A percentile compares a stretch with the other conserved stretches of the same genome.
These are phyloP conservation scores for Cheilosia impressa DNA, from an alignment of 2,888 invertebrate genomes.

Conservation along the genomic window DNA sequence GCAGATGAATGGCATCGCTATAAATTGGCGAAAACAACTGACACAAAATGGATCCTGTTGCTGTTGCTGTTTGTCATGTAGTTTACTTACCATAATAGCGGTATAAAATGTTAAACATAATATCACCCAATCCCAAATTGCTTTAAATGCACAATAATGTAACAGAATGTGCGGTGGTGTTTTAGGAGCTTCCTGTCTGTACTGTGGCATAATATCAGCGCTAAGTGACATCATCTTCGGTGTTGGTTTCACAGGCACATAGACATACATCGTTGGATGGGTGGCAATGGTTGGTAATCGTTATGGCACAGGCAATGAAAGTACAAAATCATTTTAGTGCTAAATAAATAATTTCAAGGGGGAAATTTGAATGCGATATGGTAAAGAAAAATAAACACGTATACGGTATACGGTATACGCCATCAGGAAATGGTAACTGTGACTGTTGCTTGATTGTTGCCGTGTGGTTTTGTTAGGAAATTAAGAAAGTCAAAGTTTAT, in stretches of 20 bases:
- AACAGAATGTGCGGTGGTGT: constrained; percentile 99
- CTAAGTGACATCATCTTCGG: constrained; percentile 97
- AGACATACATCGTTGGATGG: constrained; percentile 11
- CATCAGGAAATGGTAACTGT: too few species aligned
- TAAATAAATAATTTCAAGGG: not conserved
- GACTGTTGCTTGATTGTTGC: too few species aligned
- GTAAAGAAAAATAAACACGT: not conserved
- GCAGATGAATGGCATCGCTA: not conserved
- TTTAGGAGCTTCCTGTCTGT: constrained; percentile 99
- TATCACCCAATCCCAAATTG: constrained; percentile 99
- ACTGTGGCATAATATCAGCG: constrained; percentile 99
- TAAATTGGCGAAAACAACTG: constrained; percentile 2
- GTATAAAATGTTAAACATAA: constrained; percentile 99
- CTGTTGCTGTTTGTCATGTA: constrained; percentile 3
- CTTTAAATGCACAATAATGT: constrained; percentile 99
- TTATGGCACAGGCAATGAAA: constrained; percentile 13
- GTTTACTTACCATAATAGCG: constrained; percentile 85
- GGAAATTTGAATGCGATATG: not conserved
- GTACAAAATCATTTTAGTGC: constrained; percentile 25
- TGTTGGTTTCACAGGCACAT: constrained; percentile 12
- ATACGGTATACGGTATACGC: constrained; percentile 27
- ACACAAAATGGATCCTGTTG: not conserved
- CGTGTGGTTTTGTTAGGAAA: too few species aligned
- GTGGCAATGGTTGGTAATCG: constrained; percentile 5
- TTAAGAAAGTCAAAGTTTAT: too few species aligned